Conservation (phyloP, 2,888 invertebrate species). For the Chrysolina haemoptera region DNA sequence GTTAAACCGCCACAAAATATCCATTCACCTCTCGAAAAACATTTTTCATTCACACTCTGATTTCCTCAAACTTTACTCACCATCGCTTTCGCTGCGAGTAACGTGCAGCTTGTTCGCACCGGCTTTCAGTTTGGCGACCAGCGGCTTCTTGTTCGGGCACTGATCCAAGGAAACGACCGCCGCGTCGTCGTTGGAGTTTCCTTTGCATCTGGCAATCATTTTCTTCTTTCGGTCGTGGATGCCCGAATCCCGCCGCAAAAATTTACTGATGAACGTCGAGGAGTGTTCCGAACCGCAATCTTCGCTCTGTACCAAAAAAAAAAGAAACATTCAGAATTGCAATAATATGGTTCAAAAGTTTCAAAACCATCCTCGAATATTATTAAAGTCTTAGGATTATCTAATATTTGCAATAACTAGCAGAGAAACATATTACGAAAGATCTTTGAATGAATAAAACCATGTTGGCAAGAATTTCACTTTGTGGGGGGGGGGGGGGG, state of each 20-base stretch:
- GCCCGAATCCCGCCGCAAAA: slow-evolving; percentile 76
- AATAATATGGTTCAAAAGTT: too few species aligned
- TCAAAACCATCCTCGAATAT: too few species aligned
- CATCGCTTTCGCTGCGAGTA: slow-evolving; percentile 77
- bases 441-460: too few species aligned
- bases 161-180: slow-evolving; percentile 41
- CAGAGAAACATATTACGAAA: too few species aligned
- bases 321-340: slow-evolving; percentile 27
- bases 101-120: slow-evolving; percentile 74
- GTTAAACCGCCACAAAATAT: not conserved
- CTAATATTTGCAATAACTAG: too few species aligned
- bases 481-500: too few species aligned
- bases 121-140: slow-evolving; percentile 81
- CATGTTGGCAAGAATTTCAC: too few species aligned
- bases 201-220: slow-evolving; percentile 57
- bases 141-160: slow-evolving; percentile 70
- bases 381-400: too few species aligned
- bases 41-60: too few species aligned
- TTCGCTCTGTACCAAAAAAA: slow-evolving; percentile 75
- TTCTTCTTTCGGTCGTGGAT: slow-evolving; percentile 67
- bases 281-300: slow-evolving; percentile 83
- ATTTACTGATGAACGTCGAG: slow-evolving; percentile 78
- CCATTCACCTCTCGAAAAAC: not conserved
- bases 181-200: slow-evolving; percentile 53
- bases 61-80: slow-evolving; percentile 65